These are phyloP conservation scores for Thripadectes ignobilis DNA, from an alignment of 2,797 vertebrate genomes.

Conservation along the genomic window DNA sequence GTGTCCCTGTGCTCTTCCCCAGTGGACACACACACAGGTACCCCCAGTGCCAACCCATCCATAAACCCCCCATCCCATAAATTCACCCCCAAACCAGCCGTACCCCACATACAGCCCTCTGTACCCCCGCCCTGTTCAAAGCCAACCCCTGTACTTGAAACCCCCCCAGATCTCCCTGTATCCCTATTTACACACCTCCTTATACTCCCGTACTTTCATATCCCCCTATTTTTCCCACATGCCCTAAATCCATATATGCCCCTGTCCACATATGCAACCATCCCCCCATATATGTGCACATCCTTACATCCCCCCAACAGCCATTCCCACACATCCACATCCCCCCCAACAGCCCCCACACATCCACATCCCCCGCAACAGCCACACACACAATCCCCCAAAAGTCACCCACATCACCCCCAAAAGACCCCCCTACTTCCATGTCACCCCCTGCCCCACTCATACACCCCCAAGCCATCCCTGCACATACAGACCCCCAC, in stretches of 20 bases:
- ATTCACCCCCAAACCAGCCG: rapidly evolving
- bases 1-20: rapidly evolving
- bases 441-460: not conserved
- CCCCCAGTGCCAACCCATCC: rapidly evolving
- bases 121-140: no score
- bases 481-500: no score
- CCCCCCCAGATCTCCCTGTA: not conserved
- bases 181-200: rapidly evolving
- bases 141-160: rapidly evolving
- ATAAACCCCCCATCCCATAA: rapidly evolving
- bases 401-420: not conserved
- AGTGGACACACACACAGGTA: rapidly evolving
- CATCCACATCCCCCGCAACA: no score
- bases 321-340: not conserved
- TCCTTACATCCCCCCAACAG: no score
- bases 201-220: rapidly evolving
- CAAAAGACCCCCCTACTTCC: not conserved
- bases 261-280: rapidly evolving
- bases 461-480: not conserved
- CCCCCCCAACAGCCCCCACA: not conserved
- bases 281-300: not conserved
- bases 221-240: not conserved
- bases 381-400: not conserved
- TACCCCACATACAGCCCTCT: not conserved
- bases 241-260: not conserved